A percentile compares a stretch with the other conserved stretches of the same genome.
These are phyloP conservation scores for Callopanchax toddi DNA, from an alignment of 2,113 vertebrate genomes.

Conservation along the genomic window DNA sequence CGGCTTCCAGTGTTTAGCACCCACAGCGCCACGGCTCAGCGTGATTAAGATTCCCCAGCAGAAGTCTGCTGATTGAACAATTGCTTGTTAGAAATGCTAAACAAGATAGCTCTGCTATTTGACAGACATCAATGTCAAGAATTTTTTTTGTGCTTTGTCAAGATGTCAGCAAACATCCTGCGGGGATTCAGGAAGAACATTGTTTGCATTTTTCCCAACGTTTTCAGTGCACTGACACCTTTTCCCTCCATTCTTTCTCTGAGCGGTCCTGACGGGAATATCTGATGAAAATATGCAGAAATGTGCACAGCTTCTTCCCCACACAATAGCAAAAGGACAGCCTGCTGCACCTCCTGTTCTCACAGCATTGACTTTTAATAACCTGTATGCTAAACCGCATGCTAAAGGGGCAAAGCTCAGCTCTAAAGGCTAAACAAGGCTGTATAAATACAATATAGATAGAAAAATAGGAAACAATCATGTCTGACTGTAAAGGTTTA, in stretches of 20 bases:
- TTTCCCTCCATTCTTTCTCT: conserved; percentile 82
- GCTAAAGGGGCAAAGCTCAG: too few species aligned
- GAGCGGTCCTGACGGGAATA: conserved; percentile 85
- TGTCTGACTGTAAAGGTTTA: too few species aligned
- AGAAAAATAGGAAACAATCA: too few species aligned
- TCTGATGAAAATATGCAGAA: conserved; percentile 83
- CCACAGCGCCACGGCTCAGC: conserved; percentile 36
- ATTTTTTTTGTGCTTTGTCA: conserved; percentile 88
- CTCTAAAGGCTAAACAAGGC: too few species aligned
- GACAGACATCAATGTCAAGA: conserved; percentile 92
- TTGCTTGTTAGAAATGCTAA: conserved; percentile 76
- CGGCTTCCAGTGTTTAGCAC: conserved; percentile 28
- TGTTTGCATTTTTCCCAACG: conserved; percentile 89
- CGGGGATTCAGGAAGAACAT: conserved; percentile 81
- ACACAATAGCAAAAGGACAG: conserved; percentile 8
- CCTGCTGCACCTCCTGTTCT: conserved; percentile 7
- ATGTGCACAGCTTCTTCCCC: conserved; percentile 73
- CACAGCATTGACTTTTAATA: conserved; percentile 40
- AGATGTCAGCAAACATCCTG: conserved; percentile 87
- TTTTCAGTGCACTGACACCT: conserved; percentile 91
- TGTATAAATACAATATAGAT: too few species aligned
- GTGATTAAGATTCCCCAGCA: conserved; percentile 60
- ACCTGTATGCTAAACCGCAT: conserved; percentile 24
- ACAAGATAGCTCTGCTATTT: conserved; percentile 77
- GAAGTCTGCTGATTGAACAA: conserved; percentile 68